A percentile compares a stretch with the other conserved stretches of the same genome.
phyloP scores from a whole-genome alignment of 1,140 invertebrate genomes.

The Lucilia sericata region DNA sequence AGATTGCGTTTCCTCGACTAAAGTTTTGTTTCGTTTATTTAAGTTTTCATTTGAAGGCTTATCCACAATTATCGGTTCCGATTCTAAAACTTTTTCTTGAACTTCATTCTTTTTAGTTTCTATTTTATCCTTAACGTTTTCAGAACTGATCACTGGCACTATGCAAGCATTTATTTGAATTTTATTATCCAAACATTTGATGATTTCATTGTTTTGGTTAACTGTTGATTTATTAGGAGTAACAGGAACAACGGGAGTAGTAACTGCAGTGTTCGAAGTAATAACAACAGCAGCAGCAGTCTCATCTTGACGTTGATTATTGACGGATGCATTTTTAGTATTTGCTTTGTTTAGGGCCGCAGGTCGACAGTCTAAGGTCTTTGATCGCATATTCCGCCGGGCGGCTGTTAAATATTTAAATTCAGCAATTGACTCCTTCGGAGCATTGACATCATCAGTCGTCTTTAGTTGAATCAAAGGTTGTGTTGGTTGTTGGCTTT shows the following conservation, averaged over 20 bases:
- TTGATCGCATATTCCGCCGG: slow-evolving; percentile 56
- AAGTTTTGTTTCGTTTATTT: neutral
- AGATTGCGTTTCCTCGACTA: neutral
- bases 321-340: neutral
- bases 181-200: neutral
- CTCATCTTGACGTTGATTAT: neutral
- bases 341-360: slow-evolving; percentile 47
- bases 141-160: neutral
- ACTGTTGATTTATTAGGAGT: neutral
- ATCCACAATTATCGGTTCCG: neutral
- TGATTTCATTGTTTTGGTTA: neutral
- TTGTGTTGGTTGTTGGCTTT: neutral
- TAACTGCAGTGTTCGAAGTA: neutral
- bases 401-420: slow-evolving; percentile 26
- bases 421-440: neutral
- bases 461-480: neutral
- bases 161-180: neutral
- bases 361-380: slow-evolving; percentile 58
- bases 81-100: no score
- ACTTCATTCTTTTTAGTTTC: no score
- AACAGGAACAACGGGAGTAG: neutral
- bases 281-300: neutral
- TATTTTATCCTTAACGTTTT: no score
- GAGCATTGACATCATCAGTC: slow-evolving; percentile 7
- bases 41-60: neutral